Base-by-base conservation (phyloP, 2,113 vertebrate genomes). In the Melanostigma gelatinosum region DNA sequence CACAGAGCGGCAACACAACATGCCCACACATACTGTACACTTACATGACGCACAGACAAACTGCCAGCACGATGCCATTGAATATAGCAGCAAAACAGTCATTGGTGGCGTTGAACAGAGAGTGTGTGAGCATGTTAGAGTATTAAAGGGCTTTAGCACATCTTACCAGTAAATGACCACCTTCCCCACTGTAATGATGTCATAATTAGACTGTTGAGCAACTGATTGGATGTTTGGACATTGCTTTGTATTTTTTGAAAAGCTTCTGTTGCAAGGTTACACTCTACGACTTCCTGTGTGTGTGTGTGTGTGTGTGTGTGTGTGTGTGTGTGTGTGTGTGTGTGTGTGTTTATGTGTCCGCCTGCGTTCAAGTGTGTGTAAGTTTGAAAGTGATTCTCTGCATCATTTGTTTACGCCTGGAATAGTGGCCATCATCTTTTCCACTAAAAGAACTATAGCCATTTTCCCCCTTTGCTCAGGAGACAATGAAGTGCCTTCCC, bases 401-500 rank as follows among this genome's bases (percentile, higher is more conserved):
- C 88, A 75, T 89, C 87, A 92, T 92, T 92, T 93, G 88, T 92
- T 90, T 91, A 88, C 80, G 76, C 80, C 80, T 80, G 58, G 82
- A 93, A 90, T 74, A 82, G 88, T 36, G 86, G 84, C 90, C 91
- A 85, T 94, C 90, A 93, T 94, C 87, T 93, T 92, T 89, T 89
- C 84, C 86, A 83, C 90, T 83, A 84, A 85, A 82, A 90, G 88
- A 94, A 92, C 91, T 92, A 93, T 88, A 85, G 91, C 90, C 80
- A 77, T 89, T 87, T 88, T 86, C 61, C 77, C 71, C 74, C 85
- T 89, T 89, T 88, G 89, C 87, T 92, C 84, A 54, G 87, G 88
- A 93, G 92, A 95, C 93, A 94, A 94, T 93, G 93, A 94, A 94
- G 92, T 92, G 89, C 92, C 92, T 91, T 89, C 88, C 87, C 86